Evolutionary conservation across 1,140 invertebrate genomes (phyloP), one percentile per base, ranked within the genome.

Genomic region (Drosophila burlai): DNA sequence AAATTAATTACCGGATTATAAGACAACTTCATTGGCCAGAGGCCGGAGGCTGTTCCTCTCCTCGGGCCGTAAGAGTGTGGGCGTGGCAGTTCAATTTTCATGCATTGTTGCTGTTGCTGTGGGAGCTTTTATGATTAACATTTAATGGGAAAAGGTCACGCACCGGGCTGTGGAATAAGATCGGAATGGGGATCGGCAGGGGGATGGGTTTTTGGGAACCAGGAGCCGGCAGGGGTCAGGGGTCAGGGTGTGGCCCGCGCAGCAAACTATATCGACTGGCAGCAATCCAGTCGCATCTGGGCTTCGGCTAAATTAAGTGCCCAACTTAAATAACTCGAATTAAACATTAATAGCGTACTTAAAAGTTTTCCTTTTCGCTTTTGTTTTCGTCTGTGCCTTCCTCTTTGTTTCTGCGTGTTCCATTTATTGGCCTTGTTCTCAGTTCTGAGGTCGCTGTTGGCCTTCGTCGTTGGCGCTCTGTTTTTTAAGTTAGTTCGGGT

Each of bases 281-380:
- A 73, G 16, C 67, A 73, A 43, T 60, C 69, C 66, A 59, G 71
- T 69, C 66, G 65, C 61, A 82, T 85, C 73, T 84, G 59, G 73
- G 5, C 31, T 34, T 34, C 13, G 68, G 64, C 79, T 72, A 85
- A 90, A 89, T 89, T 85, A 89, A 90, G 85, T 89, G 82, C 75
- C 85, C 77, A 89, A 89, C 85, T 89, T 89, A 89, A 89, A 89
- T 89, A 89, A 89, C 85, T 89, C 82, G 85, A 89, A 90, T 89
- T 85, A 89, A 90, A 89, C 85, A 90, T 89, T 89, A 89, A 89
- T 89, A 82, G 85, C 63, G 68, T 90, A 89, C 85, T 89, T 85
- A 89, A 89, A 90, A 89, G 85, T 89, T 89, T 90, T 80, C 64
- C 85, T 68, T 75, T 52, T 80, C 59, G 40, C 54, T 76, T 66